Base-by-base conservation (phyloP, 1,140 invertebrate species). In the Listronotus oregonensis region DNA sequence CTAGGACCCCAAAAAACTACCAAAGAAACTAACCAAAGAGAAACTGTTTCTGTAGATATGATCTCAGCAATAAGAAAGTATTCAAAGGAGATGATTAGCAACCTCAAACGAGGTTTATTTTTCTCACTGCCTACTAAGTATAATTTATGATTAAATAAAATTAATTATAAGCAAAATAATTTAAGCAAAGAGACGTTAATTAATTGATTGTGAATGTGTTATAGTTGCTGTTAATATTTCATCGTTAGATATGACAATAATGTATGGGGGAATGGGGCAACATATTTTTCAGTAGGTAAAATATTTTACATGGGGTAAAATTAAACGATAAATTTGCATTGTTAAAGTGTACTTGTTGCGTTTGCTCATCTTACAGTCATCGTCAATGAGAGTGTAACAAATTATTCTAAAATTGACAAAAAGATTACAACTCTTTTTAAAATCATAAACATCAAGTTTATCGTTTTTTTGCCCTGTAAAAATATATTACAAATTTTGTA, bases 181-280 rank as follows among this genome's bases (percentile, higher is more conserved):
- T 18, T 43, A 54, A 21, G 9, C 21, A 64, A 27, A 40, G 52
- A 55, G 21, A 32, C 42, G 39, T 21, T 57, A 43, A 42, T 60
- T 54, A 59, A 42, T 32, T 39, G 52, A 67, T 62, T 67, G 67
- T 69, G 67, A 66, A 69, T 57, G 67, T 70, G 67, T 64, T 71
- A 60, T 65, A 63, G 57, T 72, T 70, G 60, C 51, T 56, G 44
- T 47, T 55, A 43, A 65, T 57, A 61, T 59, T 60, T 65, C 54
- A 47, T 70, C 60, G 67, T 71, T 73, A 72, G 66, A 71, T 67
- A 71, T 71, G 75, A 76, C 75, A 76, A 76, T 76, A 76, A 76
- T 70, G 64, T 59, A 39, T 17, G 39, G 44, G 37, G 73, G 73
- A 75, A 76, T 76, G 75, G 66, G 75, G 75, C 75, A 72, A 51